phyloP scores from a whole-genome alignment of 2,113 vertebrate genomes.

The Sprattus sprattus region DNA sequence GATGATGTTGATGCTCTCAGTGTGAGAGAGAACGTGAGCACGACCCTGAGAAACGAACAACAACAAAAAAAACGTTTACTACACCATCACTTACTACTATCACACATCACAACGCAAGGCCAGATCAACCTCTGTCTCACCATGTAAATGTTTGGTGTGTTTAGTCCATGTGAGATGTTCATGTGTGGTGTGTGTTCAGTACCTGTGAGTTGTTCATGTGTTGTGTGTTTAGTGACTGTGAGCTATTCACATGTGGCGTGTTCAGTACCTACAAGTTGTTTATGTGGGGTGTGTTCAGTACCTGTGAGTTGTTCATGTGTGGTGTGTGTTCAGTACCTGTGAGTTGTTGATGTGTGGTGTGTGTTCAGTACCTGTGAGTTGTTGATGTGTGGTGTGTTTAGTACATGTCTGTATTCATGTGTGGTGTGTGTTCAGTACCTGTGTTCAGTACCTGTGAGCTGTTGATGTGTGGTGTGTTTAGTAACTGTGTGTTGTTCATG shows the following conservation, averaged over 20 bases:
- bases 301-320: conserved; percentile 56
- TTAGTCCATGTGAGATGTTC: background rate
- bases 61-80: background rate
- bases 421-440: background rate
- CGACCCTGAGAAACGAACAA: conserved; percentile 74
- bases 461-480: conserved; percentile 77
- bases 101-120: background rate
- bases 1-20: conserved; percentile 96
- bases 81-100: too few species aligned
- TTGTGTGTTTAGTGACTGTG: conserved; percentile 42
- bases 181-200: background rate
- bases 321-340: background rate
- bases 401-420: conserved; percentile 55
- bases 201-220: background rate
- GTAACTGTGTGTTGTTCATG: conserved; percentile 55
- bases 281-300: background rate
- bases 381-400: too few species aligned
- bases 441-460: conserved; percentile 72
- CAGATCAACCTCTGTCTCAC: background rate
- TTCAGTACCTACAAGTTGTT: background rate
- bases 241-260: conserved; percentile 41
- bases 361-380: conserved; percentile 2
- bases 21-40: conserved; percentile 91
- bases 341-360: background rate
- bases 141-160: background rate